These are phyloP conservation scores for Dysdera silvatica DNA, from an alignment of 1,140 invertebrate genomes.

Conservation along the genomic window DNA sequence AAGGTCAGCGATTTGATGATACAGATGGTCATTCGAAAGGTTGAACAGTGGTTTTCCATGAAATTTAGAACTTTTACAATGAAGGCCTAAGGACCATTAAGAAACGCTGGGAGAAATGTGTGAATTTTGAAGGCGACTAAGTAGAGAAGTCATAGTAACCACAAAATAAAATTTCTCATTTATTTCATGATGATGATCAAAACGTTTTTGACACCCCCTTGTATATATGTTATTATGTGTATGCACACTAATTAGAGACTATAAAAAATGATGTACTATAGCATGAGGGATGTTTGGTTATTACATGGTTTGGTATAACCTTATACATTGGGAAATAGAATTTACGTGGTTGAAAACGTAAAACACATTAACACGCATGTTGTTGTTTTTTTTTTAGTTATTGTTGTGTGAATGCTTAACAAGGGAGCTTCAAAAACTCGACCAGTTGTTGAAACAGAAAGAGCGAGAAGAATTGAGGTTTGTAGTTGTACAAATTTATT, in stretches of 20 bases:
- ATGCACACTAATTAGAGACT: not conserved
- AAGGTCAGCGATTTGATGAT: too few species aligned
- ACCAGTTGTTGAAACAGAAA: slow-evolving; percentile 48
- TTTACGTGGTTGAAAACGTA: slow-evolving; percentile 85
- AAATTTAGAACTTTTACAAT: too few species aligned
- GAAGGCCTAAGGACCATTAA: too few species aligned
- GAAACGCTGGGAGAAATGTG: too few species aligned
- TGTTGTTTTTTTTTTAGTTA: slow-evolving; percentile 53
- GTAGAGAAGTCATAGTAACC: too few species aligned
- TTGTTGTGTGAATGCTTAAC: slow-evolving; percentile 63
- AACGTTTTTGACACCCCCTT: too few species aligned
- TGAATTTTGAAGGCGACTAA: too few species aligned
- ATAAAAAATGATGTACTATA: not conserved
- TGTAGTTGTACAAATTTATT: not conserved
- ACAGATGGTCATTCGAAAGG: too few species aligned
- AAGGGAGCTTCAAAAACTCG: slow-evolving; percentile 47
- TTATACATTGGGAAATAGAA: slow-evolving; percentile 51
- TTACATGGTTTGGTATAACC: not conserved
- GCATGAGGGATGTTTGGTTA: not conserved
- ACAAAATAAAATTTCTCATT: too few species aligned
- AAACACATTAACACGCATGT: slow-evolving; percentile 90
- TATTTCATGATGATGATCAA: too few species aligned
- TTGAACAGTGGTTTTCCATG: too few species aligned
- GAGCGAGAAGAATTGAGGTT: slow-evolving; percentile 58
- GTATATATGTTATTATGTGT: not conserved